phyloP scores from a whole-genome alignment of 64 coral and sea anemone species.

The Porites lutea region DNA sequence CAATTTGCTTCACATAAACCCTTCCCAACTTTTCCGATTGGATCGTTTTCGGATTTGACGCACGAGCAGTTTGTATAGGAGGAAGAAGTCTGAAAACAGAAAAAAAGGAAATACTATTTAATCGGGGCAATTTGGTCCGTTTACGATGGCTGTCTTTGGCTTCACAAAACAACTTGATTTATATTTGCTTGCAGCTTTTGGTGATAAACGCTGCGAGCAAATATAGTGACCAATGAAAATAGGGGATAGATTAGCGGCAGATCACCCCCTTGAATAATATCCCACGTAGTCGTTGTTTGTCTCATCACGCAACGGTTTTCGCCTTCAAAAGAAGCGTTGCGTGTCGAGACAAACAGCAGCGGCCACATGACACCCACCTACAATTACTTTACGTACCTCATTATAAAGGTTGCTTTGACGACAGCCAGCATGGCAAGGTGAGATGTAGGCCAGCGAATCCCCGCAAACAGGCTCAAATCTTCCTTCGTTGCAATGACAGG shows the following conservation, averaged over 20 bases:
- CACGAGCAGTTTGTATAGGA: constrained; percentile 20
- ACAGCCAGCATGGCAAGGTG: constrained; percentile 31
- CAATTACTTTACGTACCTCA: not conserved
- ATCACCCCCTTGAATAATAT: too few relatives aligned
- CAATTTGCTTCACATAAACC: not conserved
- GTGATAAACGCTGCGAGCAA: too few relatives aligned
- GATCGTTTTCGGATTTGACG: not conserved
- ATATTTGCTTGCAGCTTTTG: too few relatives aligned
- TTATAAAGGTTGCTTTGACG: not conserved
- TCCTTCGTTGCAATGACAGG: constrained; percentile 10
- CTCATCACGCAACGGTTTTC: too few relatives aligned
- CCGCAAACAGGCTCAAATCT: constrained; percentile 17
- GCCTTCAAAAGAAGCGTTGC: too few relatives aligned
- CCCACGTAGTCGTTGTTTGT: too few relatives aligned
- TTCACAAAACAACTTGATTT: too few relatives aligned
- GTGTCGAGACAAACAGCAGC: too few relatives aligned
- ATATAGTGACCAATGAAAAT: too few relatives aligned
- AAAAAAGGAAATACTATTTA: not conserved
- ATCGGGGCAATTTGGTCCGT: not conserved
- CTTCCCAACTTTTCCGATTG: not conserved
- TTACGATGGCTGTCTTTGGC: too few relatives aligned
- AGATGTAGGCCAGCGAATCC: constrained; percentile 8
- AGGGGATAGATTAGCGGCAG: too few relatives aligned
- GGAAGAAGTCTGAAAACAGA: not conserved
- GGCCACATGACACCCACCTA: not conserved